Evolutionary conservation across 2,888 invertebrate genomes (phyloP).

Genomic region (Sipha maydis): DNA sequence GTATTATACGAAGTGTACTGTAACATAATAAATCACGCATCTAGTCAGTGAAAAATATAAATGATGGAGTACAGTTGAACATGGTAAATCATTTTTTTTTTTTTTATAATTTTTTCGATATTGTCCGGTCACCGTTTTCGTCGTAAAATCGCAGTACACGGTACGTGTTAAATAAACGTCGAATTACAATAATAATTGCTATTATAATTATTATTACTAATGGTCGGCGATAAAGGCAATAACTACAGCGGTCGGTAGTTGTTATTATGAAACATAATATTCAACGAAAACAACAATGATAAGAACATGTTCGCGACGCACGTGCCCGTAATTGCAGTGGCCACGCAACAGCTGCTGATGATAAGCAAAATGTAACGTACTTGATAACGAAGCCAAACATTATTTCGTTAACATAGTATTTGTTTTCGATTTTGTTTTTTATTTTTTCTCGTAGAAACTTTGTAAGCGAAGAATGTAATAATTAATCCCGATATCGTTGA

Average conservation of each 20-base stretch:
- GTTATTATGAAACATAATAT: not conserved
- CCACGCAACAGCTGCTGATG: not conserved
- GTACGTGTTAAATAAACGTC: not conserved
- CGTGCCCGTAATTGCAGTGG: not conserved
- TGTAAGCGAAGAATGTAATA: too few relatives aligned
- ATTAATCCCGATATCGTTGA: too few relatives aligned
- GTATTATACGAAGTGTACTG: not conserved
- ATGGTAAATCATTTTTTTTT: too few relatives aligned
- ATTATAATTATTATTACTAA: not conserved
- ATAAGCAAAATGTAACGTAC: not conserved
- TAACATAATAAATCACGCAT: not conserved
- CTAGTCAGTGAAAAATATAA: not conserved
- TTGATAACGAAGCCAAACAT: not conserved
- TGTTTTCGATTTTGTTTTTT: too few relatives aligned
- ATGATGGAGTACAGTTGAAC: not conserved
- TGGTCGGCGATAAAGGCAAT: not conserved
- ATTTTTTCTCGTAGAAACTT: too few relatives aligned
- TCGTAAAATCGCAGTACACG: not conserved
- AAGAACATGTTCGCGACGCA: not conserved
- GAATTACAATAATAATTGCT: not conserved
- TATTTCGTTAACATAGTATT: too few relatives aligned
- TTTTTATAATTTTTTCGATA: not conserved
- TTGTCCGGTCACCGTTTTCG: not conserved
- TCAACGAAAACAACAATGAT: not conserved
- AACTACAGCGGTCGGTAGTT: not conserved